phyloP scores from a whole-genome alignment of 1,140 invertebrate genomes.

The Dreissena rostriformis region DNA sequence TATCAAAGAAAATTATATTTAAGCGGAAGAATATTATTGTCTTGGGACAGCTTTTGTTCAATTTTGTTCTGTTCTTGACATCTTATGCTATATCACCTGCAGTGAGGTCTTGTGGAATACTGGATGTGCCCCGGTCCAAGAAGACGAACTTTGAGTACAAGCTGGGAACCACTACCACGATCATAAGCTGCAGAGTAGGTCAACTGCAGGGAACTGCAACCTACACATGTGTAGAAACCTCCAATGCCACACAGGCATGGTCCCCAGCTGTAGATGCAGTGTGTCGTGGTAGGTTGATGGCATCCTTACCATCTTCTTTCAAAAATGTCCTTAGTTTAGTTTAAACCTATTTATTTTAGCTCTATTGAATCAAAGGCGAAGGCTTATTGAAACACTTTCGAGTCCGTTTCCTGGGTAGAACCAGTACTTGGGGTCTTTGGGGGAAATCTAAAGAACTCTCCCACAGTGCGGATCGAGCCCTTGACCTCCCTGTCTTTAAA shows the following conservation, averaged over 20 bases:
- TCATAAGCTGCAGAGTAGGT: slow-evolving; percentile 41
- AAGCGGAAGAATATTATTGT: no score
- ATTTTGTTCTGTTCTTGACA: no score
- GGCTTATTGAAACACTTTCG: no score
- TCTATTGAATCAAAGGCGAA: no score
- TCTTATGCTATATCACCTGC: not conserved
- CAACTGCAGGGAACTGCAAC: slow-evolving; percentile 16
- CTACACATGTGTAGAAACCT: slow-evolving; percentile 43
- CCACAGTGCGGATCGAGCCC: no score
- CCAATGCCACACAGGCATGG: slow-evolving; percentile 49
- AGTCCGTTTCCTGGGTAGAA: no score
- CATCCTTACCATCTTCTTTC: not conserved
- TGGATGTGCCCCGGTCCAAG: slow-evolving; percentile 38
- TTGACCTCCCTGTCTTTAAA: no score
- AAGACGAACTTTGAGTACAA: slow-evolving; percentile 31
- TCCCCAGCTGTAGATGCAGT: slow-evolving; percentile 29
- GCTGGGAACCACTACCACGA: slow-evolving; percentile 40
- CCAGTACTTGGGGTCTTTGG: no score
- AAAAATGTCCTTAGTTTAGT: not conserved
- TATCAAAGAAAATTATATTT: no score
- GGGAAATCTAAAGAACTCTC: no score
- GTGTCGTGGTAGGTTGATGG: slow-evolving; percentile 14
- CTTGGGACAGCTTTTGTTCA: no score
- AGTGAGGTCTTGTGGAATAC: slow-evolving; percentile 49
- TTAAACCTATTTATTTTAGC: no score